phyloP scores from a whole-genome alignment of 2,888 invertebrate species.

The Aspidiotus rigidus region DNA sequence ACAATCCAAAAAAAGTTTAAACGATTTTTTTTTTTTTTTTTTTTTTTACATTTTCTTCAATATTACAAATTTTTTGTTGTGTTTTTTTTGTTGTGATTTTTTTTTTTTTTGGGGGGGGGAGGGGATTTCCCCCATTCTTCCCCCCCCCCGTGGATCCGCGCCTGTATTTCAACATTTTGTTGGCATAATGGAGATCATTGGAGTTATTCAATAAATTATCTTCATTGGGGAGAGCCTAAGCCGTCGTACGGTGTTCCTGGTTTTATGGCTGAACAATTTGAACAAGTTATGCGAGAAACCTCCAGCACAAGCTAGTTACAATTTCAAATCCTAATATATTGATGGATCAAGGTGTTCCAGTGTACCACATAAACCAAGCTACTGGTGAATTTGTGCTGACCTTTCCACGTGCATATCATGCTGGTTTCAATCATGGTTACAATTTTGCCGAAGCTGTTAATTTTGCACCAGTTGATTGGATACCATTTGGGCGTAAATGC shows the following conservation, averaged over 20 bases:
- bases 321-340: conserved; percentile 96
- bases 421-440: conserved; percentile 98
- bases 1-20: too few relatives aligned
- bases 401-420: conserved; percentile 98
- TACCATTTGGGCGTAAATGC: conserved; percentile 88
- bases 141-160: too few relatives aligned
- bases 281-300: conserved; percentile 83
- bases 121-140: too few relatives aligned
- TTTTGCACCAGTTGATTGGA: conserved; percentile 98
- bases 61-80: too few relatives aligned
- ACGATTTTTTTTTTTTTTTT: too few relatives aligned
- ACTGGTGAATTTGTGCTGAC: conserved; percentile 99
- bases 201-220: conserved; percentile 99
- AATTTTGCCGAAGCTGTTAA: conserved; percentile 99
- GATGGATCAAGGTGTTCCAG: conserved; percentile 63
- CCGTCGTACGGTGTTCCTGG: conserved; percentile 98
- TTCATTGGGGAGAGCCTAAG: conserved; percentile 99
- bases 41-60: too few relatives aligned
- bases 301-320: conserved; percentile 95
- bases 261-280: conserved; percentile 81
- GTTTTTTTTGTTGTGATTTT: too few relatives aligned
- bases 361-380: conserved; percentile 77
- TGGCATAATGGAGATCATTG: conserved; percentile 99
- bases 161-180: conserved; percentile 98
- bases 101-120: too few relatives aligned